These are phyloP conservation scores for Homalodisca vitripennis DNA, from an alignment of 1,140 invertebrate species.

Conservation along the genomic window DNA sequence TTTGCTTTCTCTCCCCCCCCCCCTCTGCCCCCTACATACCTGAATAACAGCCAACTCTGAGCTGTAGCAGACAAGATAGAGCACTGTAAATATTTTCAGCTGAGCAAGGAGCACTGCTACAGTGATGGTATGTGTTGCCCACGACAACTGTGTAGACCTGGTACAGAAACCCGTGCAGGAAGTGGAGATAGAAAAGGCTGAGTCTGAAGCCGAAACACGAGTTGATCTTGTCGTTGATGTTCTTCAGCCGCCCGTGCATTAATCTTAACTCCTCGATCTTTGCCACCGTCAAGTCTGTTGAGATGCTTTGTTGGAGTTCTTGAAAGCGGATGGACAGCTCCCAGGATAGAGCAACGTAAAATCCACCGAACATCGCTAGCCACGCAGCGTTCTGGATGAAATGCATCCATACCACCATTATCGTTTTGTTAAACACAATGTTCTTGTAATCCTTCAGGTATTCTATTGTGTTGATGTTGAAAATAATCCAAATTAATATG, in stretches of 20 bases:
- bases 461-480: not conserved
- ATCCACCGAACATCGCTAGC: slow-evolving; percentile 8
- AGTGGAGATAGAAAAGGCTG: slow-evolving; percentile 11
- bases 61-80: slow-evolving; percentile 1
- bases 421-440: not conserved
- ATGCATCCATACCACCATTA: not conserved
- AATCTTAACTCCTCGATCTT: slow-evolving; percentile 1
- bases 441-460: not conserved
- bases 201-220: slow-evolving; percentile 2
- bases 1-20: too few species aligned
- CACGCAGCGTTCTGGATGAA: not conserved
- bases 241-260: slow-evolving; percentile 11
- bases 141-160: slow-evolving; percentile 11
- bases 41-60: slow-evolving; percentile 1
- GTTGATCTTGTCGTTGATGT: slow-evolving; percentile 1
- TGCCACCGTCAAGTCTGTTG: not conserved
- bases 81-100: not conserved
- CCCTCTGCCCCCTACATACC: slow-evolving; percentile 11
- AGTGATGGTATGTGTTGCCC: not conserved
- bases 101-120: not conserved
- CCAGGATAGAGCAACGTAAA: not conserved
- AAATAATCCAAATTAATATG: not conserved
- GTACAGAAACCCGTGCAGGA: not conserved
- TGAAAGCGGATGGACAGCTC: slow-evolving; percentile 1
- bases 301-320: not conserved